These are phyloP conservation scores for Phyllotreta cruciferae DNA, from an alignment of 2,888 invertebrate genomes.

Conservation along the genomic window DNA sequence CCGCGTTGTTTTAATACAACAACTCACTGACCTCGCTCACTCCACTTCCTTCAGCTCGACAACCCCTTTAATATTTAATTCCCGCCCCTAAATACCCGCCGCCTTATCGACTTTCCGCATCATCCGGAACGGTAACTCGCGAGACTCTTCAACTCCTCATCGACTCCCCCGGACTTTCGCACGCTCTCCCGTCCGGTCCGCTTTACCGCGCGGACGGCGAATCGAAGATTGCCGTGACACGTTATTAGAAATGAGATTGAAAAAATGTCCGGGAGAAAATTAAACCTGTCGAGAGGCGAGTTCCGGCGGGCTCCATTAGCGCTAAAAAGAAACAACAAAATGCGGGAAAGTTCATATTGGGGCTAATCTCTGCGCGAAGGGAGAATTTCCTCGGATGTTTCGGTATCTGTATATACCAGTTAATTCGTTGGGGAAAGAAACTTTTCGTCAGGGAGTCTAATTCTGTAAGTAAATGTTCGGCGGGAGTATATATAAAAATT, in stretches of 20 bases:
- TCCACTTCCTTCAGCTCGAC: neutral
- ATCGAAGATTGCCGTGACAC: slow-evolving; percentile 31
- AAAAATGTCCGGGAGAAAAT: slow-evolving; percentile 35
- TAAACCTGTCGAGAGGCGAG: slow-evolving; percentile 32
- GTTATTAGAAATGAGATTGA: slow-evolving; percentile 36
- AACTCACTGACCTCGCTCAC: slow-evolving; percentile 3
- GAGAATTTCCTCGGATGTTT: neutral
- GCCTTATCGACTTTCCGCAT: too few relatives aligned
- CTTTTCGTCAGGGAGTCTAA: neutral
- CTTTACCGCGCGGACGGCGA: slow-evolving; percentile 17
- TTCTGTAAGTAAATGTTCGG: too few relatives aligned
- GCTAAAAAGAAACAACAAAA: slow-evolving; percentile 17
- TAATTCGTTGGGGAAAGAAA: neutral
- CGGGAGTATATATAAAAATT: too few relatives aligned
- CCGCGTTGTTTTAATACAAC: slow-evolving; percentile 10
- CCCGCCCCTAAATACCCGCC: too few relatives aligned
- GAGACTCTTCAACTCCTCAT: too few relatives aligned
- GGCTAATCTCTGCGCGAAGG: slow-evolving; percentile 23
- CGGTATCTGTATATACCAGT: neutral
- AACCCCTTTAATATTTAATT: too few relatives aligned
- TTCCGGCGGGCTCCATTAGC: slow-evolving; percentile 17
- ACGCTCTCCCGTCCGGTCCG: too few relatives aligned
- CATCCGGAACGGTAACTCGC: too few relatives aligned
- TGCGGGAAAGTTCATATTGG: slow-evolving; percentile 15
- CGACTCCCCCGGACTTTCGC: too few relatives aligned